A percentile compares a stretch with the other conserved stretches of the same genome.
Conservation (phyloP, 2,888 invertebrate genomes). For the Yponomeuta cagnagella region DNA sequence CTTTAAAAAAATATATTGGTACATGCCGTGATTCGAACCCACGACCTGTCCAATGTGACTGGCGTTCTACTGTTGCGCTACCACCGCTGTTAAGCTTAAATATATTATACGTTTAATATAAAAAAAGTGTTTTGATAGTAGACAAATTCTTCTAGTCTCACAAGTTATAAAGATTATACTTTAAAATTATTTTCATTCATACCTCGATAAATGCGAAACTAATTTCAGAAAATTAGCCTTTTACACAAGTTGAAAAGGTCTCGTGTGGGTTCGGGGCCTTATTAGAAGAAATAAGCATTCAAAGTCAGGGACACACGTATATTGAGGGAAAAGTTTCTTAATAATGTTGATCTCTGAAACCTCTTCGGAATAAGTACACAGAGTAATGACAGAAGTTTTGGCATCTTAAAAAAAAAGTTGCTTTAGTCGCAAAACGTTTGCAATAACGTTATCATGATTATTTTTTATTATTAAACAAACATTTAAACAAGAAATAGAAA, state of each 20-base stretch:
- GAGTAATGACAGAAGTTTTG: neutral
- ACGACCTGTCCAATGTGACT: too few relatives aligned
- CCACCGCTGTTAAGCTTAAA: too few relatives aligned
- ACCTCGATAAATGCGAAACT: neutral
- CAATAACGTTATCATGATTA: neutral
- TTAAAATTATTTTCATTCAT: neutral
- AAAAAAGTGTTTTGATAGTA: too few relatives aligned
- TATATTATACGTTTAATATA: too few relatives aligned
- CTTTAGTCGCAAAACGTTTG: neutral
- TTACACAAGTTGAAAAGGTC: neutral
- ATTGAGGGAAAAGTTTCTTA: slow-evolving; percentile 1
- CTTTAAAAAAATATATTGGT: too few relatives aligned
- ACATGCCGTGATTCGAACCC: too few relatives aligned
- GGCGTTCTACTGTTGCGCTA: too few relatives aligned
- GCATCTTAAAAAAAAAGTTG: neutral
- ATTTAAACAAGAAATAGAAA: too few relatives aligned
- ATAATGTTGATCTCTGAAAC: slow-evolving; percentile 1
- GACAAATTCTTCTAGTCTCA: too few relatives aligned
- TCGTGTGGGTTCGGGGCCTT: neutral
- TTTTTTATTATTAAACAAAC: too few relatives aligned
- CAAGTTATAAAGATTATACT: neutral
- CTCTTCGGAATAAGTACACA: neutral
- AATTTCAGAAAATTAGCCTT: neutral
- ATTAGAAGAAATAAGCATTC: neutral
- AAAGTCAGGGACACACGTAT: neutral